phyloP scores from a whole-genome alignment of 1,140 invertebrate genomes.

The Popillia japonica region DNA sequence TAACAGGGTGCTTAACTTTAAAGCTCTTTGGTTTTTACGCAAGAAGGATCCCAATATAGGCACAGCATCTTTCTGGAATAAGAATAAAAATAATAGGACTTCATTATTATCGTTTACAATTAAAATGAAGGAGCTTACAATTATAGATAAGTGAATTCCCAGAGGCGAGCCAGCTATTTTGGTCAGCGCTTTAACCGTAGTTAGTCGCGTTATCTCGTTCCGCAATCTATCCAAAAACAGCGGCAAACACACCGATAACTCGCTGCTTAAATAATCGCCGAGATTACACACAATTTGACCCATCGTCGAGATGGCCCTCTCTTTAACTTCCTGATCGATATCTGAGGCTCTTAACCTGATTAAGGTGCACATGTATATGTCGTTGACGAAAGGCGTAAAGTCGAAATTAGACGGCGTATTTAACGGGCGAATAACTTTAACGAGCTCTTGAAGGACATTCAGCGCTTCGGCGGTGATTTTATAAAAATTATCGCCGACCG shows the following conservation, averaged over 20 bases:
- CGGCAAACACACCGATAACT: conserved; percentile 86
- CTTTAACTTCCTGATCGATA: conserved; percentile 98
- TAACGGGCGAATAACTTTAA: conserved; percentile 92
- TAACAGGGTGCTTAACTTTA: conserved; percentile 91
- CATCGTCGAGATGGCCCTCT: conserved; percentile 96
- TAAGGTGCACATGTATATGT: conserved; percentile 87
- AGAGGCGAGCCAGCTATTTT: conserved; percentile 92
- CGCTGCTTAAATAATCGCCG: conserved; percentile 80
- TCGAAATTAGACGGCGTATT: conserved; percentile 77
- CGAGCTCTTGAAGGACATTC: conserved; percentile 90
- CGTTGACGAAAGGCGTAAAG: conserved; percentile 78
- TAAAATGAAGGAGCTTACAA: conserved; percentile 65
- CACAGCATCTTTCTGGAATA: conserved; percentile 79
- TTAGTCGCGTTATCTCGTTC: conserved; percentile 96
- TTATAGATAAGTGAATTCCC: conserved; percentile 86
- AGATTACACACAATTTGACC: conserved; percentile 93
- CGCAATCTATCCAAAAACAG: conserved; percentile 93
- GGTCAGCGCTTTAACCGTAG: conserved; percentile 94
- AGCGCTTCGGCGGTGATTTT: conserved; percentile 97
- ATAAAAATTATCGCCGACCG: conserved; percentile 95
- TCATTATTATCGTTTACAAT: neutral
- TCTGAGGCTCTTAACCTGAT: conserved; percentile 91
- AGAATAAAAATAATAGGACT: conserved; percentile 43
- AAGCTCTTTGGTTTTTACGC: conserved; percentile 94
- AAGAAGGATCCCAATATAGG: conserved; percentile 93